A percentile compares a stretch with the other conserved stretches of the same genome.
Conservation (phyloP, 2,797 vertebrate genomes). For the Hyperoplus lanceolatus region DNA sequence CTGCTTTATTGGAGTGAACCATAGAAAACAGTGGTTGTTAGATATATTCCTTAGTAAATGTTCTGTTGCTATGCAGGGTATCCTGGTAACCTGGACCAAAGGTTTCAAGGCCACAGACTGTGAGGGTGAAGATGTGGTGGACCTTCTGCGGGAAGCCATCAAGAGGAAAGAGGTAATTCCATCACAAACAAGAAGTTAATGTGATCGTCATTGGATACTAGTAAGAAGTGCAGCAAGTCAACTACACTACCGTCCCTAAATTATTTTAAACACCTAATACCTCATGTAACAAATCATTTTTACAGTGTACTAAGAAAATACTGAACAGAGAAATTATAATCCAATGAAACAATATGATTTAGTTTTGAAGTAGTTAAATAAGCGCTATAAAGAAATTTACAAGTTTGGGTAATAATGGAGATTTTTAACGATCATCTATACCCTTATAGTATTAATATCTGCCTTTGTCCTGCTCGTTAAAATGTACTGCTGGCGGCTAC, state of each 20-base stretch:
- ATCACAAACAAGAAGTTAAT: not conserved
- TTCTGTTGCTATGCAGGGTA: conserved; percentile 86
- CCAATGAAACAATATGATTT: not conserved
- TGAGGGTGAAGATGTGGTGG: conserved; percentile 95
- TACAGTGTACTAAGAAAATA: not conserved
- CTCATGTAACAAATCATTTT: not conserved
- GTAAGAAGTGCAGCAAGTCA: not conserved
- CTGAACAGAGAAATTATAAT: not conserved
- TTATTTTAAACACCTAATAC: not conserved
- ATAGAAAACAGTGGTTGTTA: not conserved
- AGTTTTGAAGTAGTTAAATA: not conserved
- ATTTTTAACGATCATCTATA: not conserved
- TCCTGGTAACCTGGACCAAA: conserved; percentile 97
- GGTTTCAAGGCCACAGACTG: conserved; percentile 98
- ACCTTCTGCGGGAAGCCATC: conserved; percentile 93
- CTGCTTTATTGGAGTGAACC: too few relatives aligned
- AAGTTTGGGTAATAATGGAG: not conserved
- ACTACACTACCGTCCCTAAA: not conserved
- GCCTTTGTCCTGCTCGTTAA: not conserved
- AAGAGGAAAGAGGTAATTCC: conserved; percentile 94
- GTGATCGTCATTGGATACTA: not conserved
- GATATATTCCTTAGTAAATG: not conserved
- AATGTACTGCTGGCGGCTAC: not conserved
- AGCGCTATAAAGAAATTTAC: not conserved
- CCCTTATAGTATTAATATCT: not conserved